Evolutionary conservation across 2,113 vertebrate genomes (phyloP).

Genomic region (Zosterops pallidus): DNA sequence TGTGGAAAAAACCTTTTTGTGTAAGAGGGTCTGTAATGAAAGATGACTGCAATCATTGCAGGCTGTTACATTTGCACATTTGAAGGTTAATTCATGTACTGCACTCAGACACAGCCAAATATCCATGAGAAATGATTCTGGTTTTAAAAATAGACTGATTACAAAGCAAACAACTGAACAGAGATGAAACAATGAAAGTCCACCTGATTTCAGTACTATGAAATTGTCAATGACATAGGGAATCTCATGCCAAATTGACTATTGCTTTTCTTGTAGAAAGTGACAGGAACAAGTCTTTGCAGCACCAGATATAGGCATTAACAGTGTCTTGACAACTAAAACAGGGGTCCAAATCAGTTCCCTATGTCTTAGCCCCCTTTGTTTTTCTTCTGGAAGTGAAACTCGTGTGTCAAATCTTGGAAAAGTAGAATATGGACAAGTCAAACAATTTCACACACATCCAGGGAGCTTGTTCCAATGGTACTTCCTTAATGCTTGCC

Average conservation of each 20-base stretch:
- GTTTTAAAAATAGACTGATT: constrained; percentile 17
- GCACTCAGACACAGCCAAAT: background rate
- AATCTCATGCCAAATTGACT: background rate
- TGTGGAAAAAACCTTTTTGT: background rate
- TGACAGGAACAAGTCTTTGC: background rate
- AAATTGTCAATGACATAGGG: background rate
- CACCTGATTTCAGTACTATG: background rate
- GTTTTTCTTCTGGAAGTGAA: background rate
- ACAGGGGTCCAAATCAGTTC: background rate
- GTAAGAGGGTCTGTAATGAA: background rate
- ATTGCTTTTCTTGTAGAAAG: background rate
- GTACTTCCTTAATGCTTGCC: background rate
- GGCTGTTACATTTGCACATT: constrained; percentile 2
- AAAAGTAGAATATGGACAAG: background rate
- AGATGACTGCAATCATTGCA: background rate
- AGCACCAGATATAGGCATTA: background rate
- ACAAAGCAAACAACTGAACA: background rate
- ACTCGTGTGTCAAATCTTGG: background rate
- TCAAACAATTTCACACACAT: accelerated
- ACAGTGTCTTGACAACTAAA: background rate
- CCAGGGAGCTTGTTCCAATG: background rate
- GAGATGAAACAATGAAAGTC: background rate
- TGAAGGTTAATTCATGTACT: constrained; percentile 32
- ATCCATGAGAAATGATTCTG: background rate
- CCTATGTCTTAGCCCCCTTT: background rate